Conservation (phyloP, 1,140 invertebrate genomes). For the Zelostemma sp. region DNA sequence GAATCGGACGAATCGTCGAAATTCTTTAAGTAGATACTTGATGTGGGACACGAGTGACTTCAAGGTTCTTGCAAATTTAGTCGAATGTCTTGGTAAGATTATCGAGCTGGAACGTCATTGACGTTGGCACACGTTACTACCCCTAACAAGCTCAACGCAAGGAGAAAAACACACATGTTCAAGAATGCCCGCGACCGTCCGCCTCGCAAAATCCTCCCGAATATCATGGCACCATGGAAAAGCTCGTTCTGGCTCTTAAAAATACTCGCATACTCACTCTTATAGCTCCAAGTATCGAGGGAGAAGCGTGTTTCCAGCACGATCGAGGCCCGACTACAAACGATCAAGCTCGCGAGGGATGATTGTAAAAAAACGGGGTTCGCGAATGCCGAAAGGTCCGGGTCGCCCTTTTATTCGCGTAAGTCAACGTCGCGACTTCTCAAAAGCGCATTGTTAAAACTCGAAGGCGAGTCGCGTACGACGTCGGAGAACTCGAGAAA, state of each 20-base stretch:
- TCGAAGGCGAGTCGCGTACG: conserved; percentile 44
- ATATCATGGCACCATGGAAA: too few relatives aligned
- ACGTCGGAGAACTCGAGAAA: conserved; percentile 56
- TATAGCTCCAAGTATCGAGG: conserved; percentile 12
- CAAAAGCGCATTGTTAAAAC: conserved; percentile 53
- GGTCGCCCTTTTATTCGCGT: conserved; percentile 11
- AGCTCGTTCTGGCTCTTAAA: conserved; percentile 17
- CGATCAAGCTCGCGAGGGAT: conserved; percentile 4
- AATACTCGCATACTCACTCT: conserved; percentile 17
- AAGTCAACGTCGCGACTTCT: conserved; percentile 29
- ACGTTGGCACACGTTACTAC: conserved; percentile 19
- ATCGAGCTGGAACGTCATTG: conserved; percentile 29
- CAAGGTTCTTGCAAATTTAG: conserved; percentile 7
- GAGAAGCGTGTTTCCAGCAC: conserved; percentile 16
- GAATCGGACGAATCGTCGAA: background rate
- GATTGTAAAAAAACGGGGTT: conserved; percentile 25
- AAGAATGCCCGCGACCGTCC: background rate
- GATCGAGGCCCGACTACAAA: conserved; percentile 7
- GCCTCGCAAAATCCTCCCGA: background rate
- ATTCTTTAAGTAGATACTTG: background rate
- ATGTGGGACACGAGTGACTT: background rate
- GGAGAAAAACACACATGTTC: conserved; percentile 16
- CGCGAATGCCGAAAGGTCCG: conserved; percentile 25
- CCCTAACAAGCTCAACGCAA: conserved; percentile 30
- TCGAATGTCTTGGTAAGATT: conserved; percentile 10